These are phyloP conservation scores for Neodiprion fabricii DNA, from an alignment of 1,140 invertebrate species.

Conservation along the genomic window DNA sequence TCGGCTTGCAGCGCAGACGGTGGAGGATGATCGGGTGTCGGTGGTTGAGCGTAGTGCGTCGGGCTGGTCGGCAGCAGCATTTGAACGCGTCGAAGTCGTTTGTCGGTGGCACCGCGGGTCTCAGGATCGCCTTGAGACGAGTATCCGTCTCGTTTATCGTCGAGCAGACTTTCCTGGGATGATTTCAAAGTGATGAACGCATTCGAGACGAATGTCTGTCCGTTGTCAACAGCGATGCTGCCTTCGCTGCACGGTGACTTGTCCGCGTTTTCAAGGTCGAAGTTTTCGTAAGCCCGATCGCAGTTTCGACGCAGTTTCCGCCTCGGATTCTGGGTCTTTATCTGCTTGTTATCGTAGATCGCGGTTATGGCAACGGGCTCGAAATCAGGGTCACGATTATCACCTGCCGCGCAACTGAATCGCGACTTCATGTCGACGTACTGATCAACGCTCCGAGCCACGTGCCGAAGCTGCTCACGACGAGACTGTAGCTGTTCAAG, in stretches of 20 bases:
- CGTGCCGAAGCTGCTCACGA: constrained; percentile 68
- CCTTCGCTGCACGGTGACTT: constrained; percentile 59
- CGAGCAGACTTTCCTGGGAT: constrained; percentile 70
- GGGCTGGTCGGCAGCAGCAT: constrained; percentile 76
- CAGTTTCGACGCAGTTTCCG: constrained; percentile 72
- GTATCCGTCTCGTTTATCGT: constrained; percentile 57
- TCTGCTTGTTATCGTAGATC: constrained; percentile 74
- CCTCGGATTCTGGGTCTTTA: constrained; percentile 75
- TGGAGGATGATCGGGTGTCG: constrained; percentile 93
- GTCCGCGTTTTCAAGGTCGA: constrained; percentile 61
- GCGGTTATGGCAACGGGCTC: constrained; percentile 77
- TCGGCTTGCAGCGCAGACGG: constrained; percentile 91
- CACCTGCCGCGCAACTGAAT: constrained; percentile 59
- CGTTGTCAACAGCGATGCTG: constrained; percentile 44
- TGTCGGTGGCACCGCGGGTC: constrained; percentile 46
- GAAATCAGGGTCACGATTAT: constrained; percentile 49
- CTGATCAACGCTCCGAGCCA: constrained; percentile 73
- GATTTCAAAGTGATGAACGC: constrained; percentile 69
- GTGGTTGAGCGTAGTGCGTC: constrained; percentile 89
- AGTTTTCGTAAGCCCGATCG: constrained; percentile 66
- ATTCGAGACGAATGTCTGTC: constrained; percentile 64
- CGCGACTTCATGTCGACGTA: constrained; percentile 76
- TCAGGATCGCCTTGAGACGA: constrained; percentile 51
- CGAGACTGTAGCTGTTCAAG: constrained; percentile 69
- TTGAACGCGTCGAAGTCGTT: constrained; percentile 55